Percentiles rank a stretch among this genome's conserved stretches.
Evolutionary conservation across 2,797 vertebrate genomes (phyloP).

Genomic region (Typhlichthys eigenmanni): DNA sequence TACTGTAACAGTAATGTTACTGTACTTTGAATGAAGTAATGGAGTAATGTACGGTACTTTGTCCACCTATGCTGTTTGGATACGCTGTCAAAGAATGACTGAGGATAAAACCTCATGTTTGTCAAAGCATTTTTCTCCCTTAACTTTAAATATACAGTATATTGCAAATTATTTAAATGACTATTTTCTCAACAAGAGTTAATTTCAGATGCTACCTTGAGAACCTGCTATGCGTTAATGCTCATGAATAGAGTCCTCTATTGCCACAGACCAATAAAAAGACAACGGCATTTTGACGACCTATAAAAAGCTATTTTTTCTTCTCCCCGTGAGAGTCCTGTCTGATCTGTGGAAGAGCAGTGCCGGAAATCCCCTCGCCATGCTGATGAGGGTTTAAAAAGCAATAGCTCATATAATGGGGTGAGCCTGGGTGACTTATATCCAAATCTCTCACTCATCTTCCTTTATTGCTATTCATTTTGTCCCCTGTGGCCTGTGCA

Average conservation of each 20-base stretch:
- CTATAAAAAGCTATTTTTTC: constrained; percentile 9
- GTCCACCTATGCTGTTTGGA: neutral
- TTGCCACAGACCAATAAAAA: constrained; percentile 43
- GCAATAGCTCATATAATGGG: constrained; percentile 72
- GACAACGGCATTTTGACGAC: constrained; percentile 36
- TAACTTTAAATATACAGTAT: constrained; percentile 19
- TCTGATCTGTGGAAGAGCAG: constrained; percentile 45
- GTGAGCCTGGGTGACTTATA: constrained; percentile 71
- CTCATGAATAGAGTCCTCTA: constrained; percentile 35
- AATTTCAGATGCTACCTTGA: constrained; percentile 22
- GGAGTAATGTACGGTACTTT: neutral
- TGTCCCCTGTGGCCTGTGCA: constrained; percentile 51
- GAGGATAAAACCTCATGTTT: neutral
- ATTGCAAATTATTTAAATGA: neutral
- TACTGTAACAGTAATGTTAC: neutral
- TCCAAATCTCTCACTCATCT: constrained; percentile 73
- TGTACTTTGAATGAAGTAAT: neutral
- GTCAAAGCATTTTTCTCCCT: neutral
- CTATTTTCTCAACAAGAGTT: neutral
- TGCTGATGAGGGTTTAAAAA: constrained; percentile 72
- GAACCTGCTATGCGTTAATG: constrained; percentile 17
- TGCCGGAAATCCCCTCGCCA: constrained; percentile 61
- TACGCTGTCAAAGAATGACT: neutral
- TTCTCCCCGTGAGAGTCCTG: constrained; percentile 40
- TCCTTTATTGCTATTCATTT: constrained; percentile 71